phyloP scores from a whole-genome alignment of 2,797 vertebrate species.

The Spea hammondii region DNA sequence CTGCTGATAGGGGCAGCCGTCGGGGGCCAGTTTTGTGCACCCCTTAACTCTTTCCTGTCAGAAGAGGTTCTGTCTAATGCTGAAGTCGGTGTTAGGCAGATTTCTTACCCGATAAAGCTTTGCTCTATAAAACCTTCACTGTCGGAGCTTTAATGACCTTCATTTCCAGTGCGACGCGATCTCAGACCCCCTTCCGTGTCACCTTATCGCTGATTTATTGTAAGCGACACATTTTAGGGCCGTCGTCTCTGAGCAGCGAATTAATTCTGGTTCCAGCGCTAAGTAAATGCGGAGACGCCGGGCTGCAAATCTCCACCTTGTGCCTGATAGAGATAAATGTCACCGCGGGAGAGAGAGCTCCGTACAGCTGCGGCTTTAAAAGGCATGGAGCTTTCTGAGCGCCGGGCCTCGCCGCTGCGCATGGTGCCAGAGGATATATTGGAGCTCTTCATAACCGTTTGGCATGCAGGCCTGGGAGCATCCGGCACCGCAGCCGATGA shows the following conservation, averaged over 20 bases:
- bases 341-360: constrained; percentile 26
- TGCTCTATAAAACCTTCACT: constrained; percentile 37
- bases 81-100: background rate
- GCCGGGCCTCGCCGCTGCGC: constrained; percentile 4
- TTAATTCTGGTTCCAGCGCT: constrained; percentile 43
- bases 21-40: too few relatives aligned
- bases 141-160: constrained; percentile 46
- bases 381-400: constrained; percentile 10
- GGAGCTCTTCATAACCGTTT: constrained; percentile 41
- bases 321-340: constrained; percentile 42
- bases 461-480: constrained; percentile 23
- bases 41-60: too few relatives aligned
- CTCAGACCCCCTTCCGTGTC: constrained; percentile 9
- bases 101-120: background rate
- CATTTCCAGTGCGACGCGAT: constrained; percentile 22
- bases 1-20: too few relatives aligned
- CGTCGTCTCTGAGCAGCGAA: constrained; percentile 36
- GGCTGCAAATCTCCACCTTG: constrained; percentile 37
- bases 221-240: constrained; percentile 39
- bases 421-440: constrained; percentile 18
- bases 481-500: constrained; percentile 43
- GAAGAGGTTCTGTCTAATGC: background rate
- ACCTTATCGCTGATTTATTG: constrained; percentile 49
- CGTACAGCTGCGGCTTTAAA: constrained; percentile 12
- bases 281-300: constrained; percentile 42